Percentiles rank a stretch among this genome's conserved stretches.
Conservation (phyloP, 1,140 invertebrate species). For the Bombus waltoni region DNA sequence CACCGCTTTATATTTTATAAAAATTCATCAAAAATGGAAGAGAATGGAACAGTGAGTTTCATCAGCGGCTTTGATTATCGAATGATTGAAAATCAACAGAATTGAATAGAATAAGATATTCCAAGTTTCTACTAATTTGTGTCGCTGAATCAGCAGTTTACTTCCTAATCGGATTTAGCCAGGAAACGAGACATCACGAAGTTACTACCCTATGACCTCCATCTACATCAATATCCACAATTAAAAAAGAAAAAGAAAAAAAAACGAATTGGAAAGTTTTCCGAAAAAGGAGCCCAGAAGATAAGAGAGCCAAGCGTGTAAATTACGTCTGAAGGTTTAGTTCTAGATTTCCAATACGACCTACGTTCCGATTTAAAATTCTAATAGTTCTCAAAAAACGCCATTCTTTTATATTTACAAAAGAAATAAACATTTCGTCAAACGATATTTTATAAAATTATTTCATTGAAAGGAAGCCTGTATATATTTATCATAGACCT, state of each 20-base stretch:
- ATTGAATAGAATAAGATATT: not conserved
- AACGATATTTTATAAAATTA: no score
- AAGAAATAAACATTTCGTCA: not conserved
- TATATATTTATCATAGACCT: not conserved
- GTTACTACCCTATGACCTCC: not conserved
- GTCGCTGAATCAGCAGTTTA: not conserved
- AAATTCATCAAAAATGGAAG: not conserved
- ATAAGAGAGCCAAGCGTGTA: no score
- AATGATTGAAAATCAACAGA: not conserved
- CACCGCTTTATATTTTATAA: not conserved
- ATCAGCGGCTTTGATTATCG: conserved; percentile 31
- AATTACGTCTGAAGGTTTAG: no score
- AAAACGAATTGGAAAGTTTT: not conserved
- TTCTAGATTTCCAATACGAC: no score
- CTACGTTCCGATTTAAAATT: no score
- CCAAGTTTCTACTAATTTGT: not conserved
- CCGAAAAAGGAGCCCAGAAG: no score
- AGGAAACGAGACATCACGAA: no score
- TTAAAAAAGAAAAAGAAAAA: not conserved
- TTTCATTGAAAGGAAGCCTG: no score
- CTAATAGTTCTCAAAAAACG: no score
- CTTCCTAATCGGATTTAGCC: not conserved
- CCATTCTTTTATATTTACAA: no score
- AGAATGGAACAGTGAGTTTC: no score
- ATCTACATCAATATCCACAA: not conserved